A percentile compares a stretch with the other conserved stretches of the same genome.
Evolutionary conservation across 2,797 vertebrate genomes (phyloP).

Genomic region (Novumbra hubbsi): DNA sequence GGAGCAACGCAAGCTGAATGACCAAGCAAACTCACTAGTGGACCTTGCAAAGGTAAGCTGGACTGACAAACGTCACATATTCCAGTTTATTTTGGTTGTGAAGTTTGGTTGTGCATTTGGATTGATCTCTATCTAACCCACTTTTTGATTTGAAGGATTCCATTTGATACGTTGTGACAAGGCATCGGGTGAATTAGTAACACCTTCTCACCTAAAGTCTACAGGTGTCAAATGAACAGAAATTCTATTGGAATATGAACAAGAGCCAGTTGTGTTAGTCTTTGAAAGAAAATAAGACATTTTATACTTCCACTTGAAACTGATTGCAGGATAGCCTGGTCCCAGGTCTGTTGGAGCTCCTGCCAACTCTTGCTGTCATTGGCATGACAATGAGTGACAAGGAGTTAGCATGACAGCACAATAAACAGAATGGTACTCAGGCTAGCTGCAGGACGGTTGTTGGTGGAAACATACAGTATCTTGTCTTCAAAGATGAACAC

Average conservation of each 20-base stretch:
- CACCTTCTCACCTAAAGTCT: constrained; percentile 67
- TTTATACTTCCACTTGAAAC: neutral
- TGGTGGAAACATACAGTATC: constrained; percentile 1
- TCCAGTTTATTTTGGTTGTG: constrained; percentile 41
- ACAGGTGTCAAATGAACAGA: constrained; percentile 88
- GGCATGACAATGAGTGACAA: constrained; percentile 4
- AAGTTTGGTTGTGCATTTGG: constrained; percentile 13
- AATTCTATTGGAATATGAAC: constrained; percentile 42
- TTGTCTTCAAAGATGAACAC: neutral
- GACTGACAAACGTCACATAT: constrained; percentile 49
- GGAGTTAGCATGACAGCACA: neutral
- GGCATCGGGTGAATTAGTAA: constrained; percentile 40
- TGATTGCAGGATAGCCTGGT: neutral
- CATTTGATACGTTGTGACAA: constrained; percentile 44
- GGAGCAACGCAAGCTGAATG: constrained; percentile 99
- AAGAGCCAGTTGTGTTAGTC: constrained; percentile 17
- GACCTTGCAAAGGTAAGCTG: constrained; percentile 97
- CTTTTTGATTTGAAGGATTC: constrained; percentile 52
- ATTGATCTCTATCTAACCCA: constrained; percentile 42
- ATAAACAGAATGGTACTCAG: constrained; percentile 1
- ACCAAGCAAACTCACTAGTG: constrained; percentile 99
- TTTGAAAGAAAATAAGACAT: neutral
- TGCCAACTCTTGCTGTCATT: neutral
- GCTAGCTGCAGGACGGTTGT: neutral
- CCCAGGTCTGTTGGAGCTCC: neutral